Conservation (phyloP, 2,113 vertebrate species). For the Cynoglossus semilaevis region DNA sequence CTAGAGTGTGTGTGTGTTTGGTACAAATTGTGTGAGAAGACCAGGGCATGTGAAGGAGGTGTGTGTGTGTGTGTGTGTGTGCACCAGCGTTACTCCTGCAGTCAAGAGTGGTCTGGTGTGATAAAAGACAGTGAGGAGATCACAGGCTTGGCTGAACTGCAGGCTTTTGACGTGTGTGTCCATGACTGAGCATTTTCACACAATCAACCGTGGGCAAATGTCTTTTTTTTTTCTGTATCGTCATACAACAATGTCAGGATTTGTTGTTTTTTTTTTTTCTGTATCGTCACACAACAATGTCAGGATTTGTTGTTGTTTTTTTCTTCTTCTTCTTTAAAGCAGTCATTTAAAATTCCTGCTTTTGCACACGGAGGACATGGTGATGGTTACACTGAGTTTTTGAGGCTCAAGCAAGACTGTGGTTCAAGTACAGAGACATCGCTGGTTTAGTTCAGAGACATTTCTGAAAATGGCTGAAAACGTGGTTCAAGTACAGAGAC, state of each 20-base stretch:
- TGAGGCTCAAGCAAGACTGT: no score
- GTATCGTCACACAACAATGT: not conserved
- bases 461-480: no score
- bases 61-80: conserved; percentile 7
- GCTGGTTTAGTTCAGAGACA: no score
- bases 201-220: conserved; percentile 1
- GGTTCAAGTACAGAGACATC: no score
- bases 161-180: conserved; percentile 3
- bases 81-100: conserved; percentile 23
- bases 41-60: conserved; percentile 7
- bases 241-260: not conserved
- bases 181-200: not conserved
- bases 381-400: no score
- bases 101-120: conserved; percentile 1
- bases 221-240: not conserved
- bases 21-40: not conserved
- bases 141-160: conserved; percentile 20
- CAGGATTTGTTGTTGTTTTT: no score
- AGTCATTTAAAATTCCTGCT: no score
- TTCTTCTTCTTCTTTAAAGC: no score
- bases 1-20: not conserved
- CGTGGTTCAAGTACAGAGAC: no score
- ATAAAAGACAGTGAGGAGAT: conserved; percentile 25
- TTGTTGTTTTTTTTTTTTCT: conserved; percentile 9
- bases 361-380: no score